phyloP scores from a whole-genome alignment of 2,113 vertebrate species.

The Muscicapa adusta region DNA sequence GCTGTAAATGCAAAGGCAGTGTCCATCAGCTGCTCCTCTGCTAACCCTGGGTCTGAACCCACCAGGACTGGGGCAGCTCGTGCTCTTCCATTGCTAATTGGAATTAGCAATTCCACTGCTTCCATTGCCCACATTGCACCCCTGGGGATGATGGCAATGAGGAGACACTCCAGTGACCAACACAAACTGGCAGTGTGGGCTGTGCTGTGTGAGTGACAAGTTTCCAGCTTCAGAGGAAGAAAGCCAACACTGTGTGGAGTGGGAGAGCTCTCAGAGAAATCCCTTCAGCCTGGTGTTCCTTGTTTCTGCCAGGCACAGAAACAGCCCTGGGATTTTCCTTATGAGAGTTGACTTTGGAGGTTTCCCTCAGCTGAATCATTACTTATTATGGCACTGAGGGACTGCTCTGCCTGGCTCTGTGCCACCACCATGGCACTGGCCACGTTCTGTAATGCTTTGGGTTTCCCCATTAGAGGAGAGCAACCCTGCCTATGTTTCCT shows the following conservation, averaged over 20 bases:
- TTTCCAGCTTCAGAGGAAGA: neutral
- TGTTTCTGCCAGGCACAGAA: neutral
- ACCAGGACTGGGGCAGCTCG: neutral
- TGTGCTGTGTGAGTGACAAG: accelerated
- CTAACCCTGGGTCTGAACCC: neutral
- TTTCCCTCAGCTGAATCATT: neutral
- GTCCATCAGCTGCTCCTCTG: neutral
- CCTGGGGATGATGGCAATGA: accelerated
- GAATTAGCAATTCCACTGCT: no score
- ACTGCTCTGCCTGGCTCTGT: neutral
- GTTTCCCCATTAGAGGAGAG: neutral
- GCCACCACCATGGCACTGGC: neutral
- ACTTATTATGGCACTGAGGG: neutral
- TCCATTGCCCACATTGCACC: accelerated
- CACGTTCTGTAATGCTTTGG: neutral
- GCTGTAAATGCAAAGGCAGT: neutral
- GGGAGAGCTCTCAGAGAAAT: neutral
- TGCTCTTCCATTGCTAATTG: neutral
- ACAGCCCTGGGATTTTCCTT: neutral
- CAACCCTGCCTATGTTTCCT: neutral
- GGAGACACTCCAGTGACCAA: neutral
- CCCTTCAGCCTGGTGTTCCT: neutral
- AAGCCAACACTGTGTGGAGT: neutral
- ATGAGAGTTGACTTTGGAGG: neutral
- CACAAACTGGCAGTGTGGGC: accelerated